These are phyloP conservation scores for Colaptes auratus DNA, from an alignment of 2,113 vertebrate genomes.

Conservation along the genomic window DNA sequence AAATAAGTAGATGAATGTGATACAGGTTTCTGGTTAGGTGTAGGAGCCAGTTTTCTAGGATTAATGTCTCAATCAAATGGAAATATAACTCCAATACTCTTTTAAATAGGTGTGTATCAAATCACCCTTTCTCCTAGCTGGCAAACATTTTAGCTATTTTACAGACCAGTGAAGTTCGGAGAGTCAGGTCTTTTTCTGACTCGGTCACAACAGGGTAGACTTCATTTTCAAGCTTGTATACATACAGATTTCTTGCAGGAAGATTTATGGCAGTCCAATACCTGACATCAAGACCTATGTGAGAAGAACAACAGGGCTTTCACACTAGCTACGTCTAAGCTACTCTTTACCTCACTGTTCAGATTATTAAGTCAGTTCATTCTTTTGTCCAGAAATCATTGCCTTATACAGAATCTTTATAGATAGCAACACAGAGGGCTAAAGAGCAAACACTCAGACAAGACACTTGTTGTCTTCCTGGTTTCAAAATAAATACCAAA, in stretches of 20 bases:
- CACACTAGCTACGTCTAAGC: neutral
- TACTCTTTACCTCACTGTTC: neutral
- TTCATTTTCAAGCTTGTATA: constrained; percentile 6
- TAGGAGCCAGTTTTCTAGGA: constrained; percentile 53
- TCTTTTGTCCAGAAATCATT: neutral
- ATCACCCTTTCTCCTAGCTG: constrained; percentile 19
- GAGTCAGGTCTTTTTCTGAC: neutral
- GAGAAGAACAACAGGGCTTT: constrained; percentile 1
- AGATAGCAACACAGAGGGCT: neutral
- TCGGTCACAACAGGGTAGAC: neutral
- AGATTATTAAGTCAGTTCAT: constrained; percentile 16
- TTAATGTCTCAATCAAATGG: constrained; percentile 66
- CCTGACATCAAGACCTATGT: neutral
- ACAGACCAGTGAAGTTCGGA: constrained; percentile 25
- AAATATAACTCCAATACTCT: constrained; percentile 49
- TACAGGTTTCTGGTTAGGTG: constrained; percentile 45
- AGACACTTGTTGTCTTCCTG: neutral
- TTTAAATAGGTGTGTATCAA: constrained; percentile 29
- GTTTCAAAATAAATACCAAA: neutral
- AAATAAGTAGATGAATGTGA: constrained; percentile 18
- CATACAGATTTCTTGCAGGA: neutral
- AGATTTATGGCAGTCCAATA: neutral
- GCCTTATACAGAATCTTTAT: neutral
- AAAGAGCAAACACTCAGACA: neutral
- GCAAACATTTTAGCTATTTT: constrained; percentile 40